Evolutionary conservation across 2,888 invertebrate species (phyloP), one percentile per base, ranked within the genome.

Genomic region (Limenitis arthemis): DNA sequence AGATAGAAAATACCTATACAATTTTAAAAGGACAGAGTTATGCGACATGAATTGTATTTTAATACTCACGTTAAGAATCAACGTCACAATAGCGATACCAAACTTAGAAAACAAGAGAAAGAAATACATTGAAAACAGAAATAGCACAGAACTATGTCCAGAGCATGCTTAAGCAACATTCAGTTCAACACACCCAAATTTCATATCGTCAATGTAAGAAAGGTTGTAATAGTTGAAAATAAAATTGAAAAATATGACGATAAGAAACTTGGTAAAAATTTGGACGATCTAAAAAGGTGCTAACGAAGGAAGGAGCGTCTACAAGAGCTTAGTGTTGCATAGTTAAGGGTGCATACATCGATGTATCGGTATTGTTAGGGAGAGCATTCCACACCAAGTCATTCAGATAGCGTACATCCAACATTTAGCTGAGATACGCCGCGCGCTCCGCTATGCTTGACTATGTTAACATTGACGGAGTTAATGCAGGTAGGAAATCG

Each of bases 211-310:
- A 75, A 72, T 55, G 53, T 31, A 20, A 20, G 20, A 20, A 20
- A 20, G 1, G 20, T 20, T 20, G 20, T 20, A 20, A 20, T 20
- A 20, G 20, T 20, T 20, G 20, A 20, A 20, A 3, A 3, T 20
- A 20, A 20, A 20, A 20, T 20, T 20, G 1, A 56, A 61, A 59
- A 58, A 56, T 64, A 69, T 72, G 76, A 78, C 76, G 75, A 75
- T 67, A 67, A 68, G 72, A 73, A 72, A 75, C 74, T 76, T 69
- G 68, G 60, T 36, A 54, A 70, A 61, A 66, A 79, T 79, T 82
- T 83, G 84, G 84, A 86, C 85, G 86, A 85, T 81, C 85, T 84
- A 83, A 70, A 84, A 85, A 84, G 83, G 79, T 80, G 80, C 81
- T 76, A 79, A 83, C 80, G 84, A 80, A 86, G 83, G 80, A 83